Conservation (phyloP, 1,140 invertebrate genomes). For the Paralvinella palmiformis region DNA sequence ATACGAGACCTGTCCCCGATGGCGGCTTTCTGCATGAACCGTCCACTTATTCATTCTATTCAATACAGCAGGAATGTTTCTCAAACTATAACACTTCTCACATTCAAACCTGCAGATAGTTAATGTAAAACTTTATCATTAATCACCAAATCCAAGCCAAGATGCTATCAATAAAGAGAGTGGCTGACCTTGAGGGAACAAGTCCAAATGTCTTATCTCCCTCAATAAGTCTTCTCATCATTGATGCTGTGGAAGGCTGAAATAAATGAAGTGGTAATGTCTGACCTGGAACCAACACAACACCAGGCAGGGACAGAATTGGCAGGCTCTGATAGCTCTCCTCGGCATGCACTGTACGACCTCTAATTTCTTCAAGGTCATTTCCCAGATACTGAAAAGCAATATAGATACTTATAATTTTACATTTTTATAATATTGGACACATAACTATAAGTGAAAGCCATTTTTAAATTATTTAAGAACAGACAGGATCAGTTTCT, state of each 20-base stretch:
- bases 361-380: constrained; percentile 59
- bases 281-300: constrained; percentile 67
- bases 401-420: no score
- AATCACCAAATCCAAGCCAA: no score
- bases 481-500: no score
- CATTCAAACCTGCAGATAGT: no score
- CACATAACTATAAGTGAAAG: not conserved
- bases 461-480: not conserved
- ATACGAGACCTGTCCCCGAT: no score
- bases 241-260: constrained; percentile 53
- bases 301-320: constrained; percentile 56
- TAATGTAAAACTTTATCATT: no score
- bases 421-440: not conserved
- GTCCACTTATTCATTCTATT: no score
- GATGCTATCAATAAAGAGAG: no score
- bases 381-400: constrained; percentile 60
- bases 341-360: constrained; percentile 59
- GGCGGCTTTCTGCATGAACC: no score
- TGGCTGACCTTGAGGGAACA: constrained; percentile 51
- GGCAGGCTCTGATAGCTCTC: constrained; percentile 53
- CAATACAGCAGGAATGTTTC: no score
- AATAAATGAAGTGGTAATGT: constrained; percentile 65
- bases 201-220: constrained; percentile 61
- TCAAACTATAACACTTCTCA: no score
- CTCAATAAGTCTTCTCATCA: constrained; percentile 56